Evolutionary conservation across 2,797 vertebrate species (phyloP).

Genomic region (Melanotaenia nigrans): DNA sequence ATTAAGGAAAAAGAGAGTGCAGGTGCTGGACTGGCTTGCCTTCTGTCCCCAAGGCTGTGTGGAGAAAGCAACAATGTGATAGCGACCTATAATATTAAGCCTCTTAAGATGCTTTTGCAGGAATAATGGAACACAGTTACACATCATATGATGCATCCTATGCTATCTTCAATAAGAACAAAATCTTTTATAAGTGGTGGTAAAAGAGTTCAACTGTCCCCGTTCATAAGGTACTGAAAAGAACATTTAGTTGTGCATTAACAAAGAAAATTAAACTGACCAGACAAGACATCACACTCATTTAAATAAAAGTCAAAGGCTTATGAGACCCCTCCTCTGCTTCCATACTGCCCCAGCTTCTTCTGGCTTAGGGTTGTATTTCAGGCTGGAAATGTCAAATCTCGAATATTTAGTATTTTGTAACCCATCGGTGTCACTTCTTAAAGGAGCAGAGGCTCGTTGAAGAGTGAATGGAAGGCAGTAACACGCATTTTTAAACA

Average conservation of each 20-base stretch:
- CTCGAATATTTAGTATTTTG: not conserved
- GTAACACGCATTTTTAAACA: not conserved
- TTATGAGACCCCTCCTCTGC: not conserved
- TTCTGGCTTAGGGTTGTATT: not conserved
- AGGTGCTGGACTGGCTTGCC: not conserved
- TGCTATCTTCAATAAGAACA: not conserved
- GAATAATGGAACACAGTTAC: not conserved
- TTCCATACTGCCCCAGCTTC: not conserved
- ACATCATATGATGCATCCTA: not conserved
- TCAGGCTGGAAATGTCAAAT: not conserved
- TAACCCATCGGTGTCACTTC: slow-evolving; percentile 19
- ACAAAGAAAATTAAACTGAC: not conserved
- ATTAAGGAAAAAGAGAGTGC: not conserved
- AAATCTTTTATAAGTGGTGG: not conserved
- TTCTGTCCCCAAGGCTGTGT: not conserved
- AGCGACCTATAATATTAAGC: not conserved
- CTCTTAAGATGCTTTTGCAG: not conserved
- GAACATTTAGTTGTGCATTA: not conserved
- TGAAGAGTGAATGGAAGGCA: slow-evolving; percentile 10
- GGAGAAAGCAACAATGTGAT: not conserved
- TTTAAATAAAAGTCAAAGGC: not conserved
- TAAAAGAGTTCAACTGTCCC: too few relatives aligned
- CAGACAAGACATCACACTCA: not conserved
- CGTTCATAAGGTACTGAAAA: too few relatives aligned
- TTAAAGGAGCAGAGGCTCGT: slow-evolving; percentile 34